Conservation (phyloP, 2,888 invertebrate species). For the Griposia aprilina region DNA sequence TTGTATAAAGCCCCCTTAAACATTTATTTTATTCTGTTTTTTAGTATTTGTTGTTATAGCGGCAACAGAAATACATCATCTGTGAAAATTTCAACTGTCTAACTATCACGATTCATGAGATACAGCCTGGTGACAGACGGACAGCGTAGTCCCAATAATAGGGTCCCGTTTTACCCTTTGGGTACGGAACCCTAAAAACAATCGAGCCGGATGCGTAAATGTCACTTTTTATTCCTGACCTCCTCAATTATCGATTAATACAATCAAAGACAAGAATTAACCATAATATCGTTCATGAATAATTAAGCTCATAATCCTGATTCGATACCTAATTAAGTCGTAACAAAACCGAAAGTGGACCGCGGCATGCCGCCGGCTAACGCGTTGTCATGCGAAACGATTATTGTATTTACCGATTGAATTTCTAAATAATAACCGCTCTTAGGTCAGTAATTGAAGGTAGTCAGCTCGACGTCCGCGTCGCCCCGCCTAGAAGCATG, state of each 20-base stretch:
- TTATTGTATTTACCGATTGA: conserved; percentile 84
- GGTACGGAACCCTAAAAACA: too few species aligned
- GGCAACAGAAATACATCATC: too few species aligned
- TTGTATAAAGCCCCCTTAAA: too few species aligned
- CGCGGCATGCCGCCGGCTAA: conserved; percentile 66
- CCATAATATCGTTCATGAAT: conserved; percentile 25
- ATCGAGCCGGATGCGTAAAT: too few species aligned
- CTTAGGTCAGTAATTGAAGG: conserved; percentile 84
- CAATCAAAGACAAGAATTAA: conserved; percentile 9
- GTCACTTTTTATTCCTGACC: too few species aligned
- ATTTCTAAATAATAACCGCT: conserved; percentile 87
- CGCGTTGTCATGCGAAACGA: conserved; percentile 82
- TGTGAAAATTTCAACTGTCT: too few species aligned
- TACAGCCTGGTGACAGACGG: too few species aligned
- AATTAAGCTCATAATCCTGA: conserved; percentile 37
- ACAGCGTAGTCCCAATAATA: too few species aligned
- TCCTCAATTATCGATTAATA: background rate
- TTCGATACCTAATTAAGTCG: conserved; percentile 56
- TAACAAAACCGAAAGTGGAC: conserved; percentile 71
- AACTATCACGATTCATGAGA: too few species aligned
- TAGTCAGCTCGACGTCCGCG: conserved; percentile 77
- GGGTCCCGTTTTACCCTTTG: too few species aligned
- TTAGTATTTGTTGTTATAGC: too few species aligned
- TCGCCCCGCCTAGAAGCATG: conserved; percentile 72
- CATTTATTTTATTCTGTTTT: too few species aligned